A percentile compares a stretch with the other conserved stretches of the same genome.
Evolutionary conservation across 2,113 vertebrate species (phyloP).

Genomic region (Anguilla japonica): DNA sequence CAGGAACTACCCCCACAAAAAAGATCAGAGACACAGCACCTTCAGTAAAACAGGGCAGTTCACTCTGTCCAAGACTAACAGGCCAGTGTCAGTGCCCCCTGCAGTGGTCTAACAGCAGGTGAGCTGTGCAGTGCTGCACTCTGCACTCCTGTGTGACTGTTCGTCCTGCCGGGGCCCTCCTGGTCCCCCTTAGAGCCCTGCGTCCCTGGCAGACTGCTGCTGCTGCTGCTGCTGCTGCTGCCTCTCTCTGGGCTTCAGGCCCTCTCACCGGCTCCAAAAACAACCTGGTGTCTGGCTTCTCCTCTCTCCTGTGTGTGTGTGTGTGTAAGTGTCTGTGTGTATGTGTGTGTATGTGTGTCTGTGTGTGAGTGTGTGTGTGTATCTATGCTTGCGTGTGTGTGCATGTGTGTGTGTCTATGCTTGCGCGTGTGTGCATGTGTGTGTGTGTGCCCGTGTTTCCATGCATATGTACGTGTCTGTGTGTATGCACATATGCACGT

Average conservation of each 20-base stretch:
- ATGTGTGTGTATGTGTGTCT: conserved; percentile 38
- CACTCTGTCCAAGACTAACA: not conserved
- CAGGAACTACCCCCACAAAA: no score
- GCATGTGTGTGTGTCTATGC: no score
- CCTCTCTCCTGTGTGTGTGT: not conserved
- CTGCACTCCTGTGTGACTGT: not conserved
- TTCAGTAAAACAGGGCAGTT: not conserved
- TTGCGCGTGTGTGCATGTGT: conserved; percentile 31
- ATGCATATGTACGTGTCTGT: not conserved
- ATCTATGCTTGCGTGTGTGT: conserved; percentile 6
- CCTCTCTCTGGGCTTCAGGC: not conserved
- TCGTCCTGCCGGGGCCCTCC: not conserved
- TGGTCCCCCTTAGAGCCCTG: not conserved
- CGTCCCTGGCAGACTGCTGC: not conserved
- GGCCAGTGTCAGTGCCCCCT: not conserved
- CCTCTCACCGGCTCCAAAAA: not conserved
- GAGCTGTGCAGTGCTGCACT: not conserved
- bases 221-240: not conserved
- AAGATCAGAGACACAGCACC: no score
- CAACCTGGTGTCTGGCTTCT: not conserved
- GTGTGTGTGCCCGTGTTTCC: not conserved
- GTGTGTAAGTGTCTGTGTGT: not conserved
- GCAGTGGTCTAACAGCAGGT: not conserved
- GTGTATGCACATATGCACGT: not conserved
- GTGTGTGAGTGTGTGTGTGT: conserved; percentile 31